phyloP scores from a whole-genome alignment of 92 coral and sea anemone species.

The Isaurus tuberculatus region DNA sequence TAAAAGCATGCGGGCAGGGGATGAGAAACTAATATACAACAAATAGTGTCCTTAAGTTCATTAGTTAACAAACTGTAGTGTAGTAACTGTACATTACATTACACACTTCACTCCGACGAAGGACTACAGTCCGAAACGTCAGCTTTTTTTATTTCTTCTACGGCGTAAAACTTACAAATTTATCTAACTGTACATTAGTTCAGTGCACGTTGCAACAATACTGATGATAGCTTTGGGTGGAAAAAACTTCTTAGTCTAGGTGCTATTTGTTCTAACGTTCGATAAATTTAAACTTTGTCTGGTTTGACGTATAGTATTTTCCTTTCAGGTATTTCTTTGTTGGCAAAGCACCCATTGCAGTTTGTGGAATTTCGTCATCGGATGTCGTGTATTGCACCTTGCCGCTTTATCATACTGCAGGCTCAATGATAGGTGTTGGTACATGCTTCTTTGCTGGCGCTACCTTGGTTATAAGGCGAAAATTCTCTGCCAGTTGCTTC shows the following conservation, averaged over 20 bases:
- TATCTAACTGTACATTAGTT: too few relatives aligned
- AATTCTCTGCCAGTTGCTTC: slow-evolving; percentile 94
- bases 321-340: slow-evolving; percentile 33
- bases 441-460: slow-evolving; percentile 70
- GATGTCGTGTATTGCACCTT: slow-evolving; percentile 82
- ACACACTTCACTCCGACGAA: too few relatives aligned
- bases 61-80: too few relatives aligned
- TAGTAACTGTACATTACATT: too few relatives aligned
- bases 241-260: neutral
- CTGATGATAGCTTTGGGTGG: too few relatives aligned
- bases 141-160: too few relatives aligned
- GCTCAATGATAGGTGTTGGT: slow-evolving; percentile 71
- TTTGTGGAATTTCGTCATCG: neutral
- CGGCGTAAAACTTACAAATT: too few relatives aligned
- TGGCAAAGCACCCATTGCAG: slow-evolving; percentile 1
- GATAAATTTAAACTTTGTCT: neutral
- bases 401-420: slow-evolving; percentile 92
- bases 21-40: too few relatives aligned
- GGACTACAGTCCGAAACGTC: too few relatives aligned
- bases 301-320: neutral
- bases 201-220: too few relatives aligned
- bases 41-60: too few relatives aligned
- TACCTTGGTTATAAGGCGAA: slow-evolving; percentile 76
- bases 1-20: too few relatives aligned
- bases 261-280: neutral